Base-by-base conservation (phyloP, 1,140 invertebrate species). In the Drosophila sechellia region DNA sequence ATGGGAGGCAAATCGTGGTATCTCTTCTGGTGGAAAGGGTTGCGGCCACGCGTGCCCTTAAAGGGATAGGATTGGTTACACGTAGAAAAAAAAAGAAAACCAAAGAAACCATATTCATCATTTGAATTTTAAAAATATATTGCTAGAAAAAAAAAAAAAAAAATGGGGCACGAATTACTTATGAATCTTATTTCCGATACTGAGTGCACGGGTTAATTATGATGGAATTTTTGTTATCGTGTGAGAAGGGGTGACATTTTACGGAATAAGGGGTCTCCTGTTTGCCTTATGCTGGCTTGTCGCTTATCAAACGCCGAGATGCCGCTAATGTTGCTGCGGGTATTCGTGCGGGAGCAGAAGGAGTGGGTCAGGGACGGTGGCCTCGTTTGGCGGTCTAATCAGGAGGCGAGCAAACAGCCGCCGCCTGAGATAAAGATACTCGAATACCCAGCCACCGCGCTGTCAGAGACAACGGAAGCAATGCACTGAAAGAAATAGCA, bases 331-430 rank as follows among this genome's bases (percentile, higher is more conserved):
- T 80, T 60, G 63, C 74, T 77, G 74, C 72, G 72, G 72, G 72
- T 57, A 70, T 50, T 70, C 66, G 66, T 75, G 71, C 72, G 72
- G 72, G 48, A 34, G 25, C 43, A 35, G 11, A 22, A 56, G 42
- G 48, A 27, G 10, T 5, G 15, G n/a, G 13, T 27, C 10, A 20
- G 13, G 25, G 40, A 17, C 17, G 53, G 40, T 45, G 58, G 65
- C 22, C 54, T 65, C 74, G 58, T 63, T 52, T 50, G 56, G 83
- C 76, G 84, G 83, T 87, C 83, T 87, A 87, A 87, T 87, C 83
- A 87, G 84, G 55, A 89, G 76, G 70, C 84, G 59, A 49, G 81
- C 79, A 87, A 89, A 87, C 79, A 87, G 84, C 84, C 69, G 49
- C 83, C 76, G 81, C 76, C 50, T 31, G 27, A 77, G 75, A 87